Evolutionary conservation across 2,888 invertebrate genomes (phyloP).

Genomic region (Elaeidobius kamerunicus): DNA sequence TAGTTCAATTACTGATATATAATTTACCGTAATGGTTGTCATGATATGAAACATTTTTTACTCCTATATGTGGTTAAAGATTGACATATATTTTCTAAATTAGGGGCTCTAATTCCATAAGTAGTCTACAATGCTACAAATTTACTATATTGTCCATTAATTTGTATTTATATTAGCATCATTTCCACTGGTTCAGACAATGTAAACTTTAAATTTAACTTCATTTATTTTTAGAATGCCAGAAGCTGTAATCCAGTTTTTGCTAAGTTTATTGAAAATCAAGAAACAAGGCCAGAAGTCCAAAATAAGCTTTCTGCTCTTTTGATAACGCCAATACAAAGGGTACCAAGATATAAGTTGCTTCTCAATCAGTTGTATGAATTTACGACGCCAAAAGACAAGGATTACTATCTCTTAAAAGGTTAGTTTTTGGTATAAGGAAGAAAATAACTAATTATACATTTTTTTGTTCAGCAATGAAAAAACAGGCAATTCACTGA

Average conservation of each 20-base stretch:
- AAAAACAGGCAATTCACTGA: constrained; percentile 8
- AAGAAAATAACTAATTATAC: no score
- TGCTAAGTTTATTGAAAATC: constrained; percentile 57
- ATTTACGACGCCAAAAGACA: constrained; percentile 35
- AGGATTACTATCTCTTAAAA: constrained; percentile 33
- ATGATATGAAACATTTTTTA: no score
- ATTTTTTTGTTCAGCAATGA: neutral
- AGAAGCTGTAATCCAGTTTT: constrained; percentile 54
- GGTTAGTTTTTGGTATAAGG: constrained; percentile 35
- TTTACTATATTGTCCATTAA: no score
- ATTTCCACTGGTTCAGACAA: no score
- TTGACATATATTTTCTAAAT: no score
- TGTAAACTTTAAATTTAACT: constrained; percentile 1
- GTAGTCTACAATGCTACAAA: no score
- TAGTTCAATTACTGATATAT: no score
- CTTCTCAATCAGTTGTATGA: constrained; percentile 64
- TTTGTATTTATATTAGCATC: no score
- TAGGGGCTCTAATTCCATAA: no score
- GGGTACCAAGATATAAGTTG: constrained; percentile 73
- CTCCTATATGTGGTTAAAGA: no score
- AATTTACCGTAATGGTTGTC: no score
- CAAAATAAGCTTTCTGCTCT: constrained; percentile 67
- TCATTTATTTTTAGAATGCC: constrained; percentile 49
- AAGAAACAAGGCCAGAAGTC: constrained; percentile 69
- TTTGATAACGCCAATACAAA: constrained; percentile 74